These are phyloP conservation scores for Drosophila atripex DNA, from an alignment of 2,888 invertebrate species.

Conservation along the genomic window DNA sequence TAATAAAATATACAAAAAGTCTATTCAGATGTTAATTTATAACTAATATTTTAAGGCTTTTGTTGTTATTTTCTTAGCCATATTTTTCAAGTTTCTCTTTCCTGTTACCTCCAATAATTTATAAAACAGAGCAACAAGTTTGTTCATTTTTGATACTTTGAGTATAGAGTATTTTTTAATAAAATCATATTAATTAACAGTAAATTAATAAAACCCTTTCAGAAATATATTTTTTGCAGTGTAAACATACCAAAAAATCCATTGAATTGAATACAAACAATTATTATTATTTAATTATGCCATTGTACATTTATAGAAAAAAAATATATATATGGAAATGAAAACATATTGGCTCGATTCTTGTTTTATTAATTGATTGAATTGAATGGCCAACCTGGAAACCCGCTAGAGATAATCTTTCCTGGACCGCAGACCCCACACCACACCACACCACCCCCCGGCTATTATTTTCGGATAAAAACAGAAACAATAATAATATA, in stretches of 20 bases:
- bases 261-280: neutral
- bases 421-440: neutral
- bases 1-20: neutral
- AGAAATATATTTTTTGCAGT: neutral
- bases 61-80: neutral
- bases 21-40: constrained; percentile 1
- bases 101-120: neutral
- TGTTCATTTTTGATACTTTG: too few species aligned
- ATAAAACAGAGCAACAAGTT: neutral
- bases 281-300: neutral
- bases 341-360: neutral
- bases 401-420: constrained; percentile 8
- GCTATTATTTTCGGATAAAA: constrained; percentile 12
- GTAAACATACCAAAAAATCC: neutral
- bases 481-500: constrained; percentile 55
- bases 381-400: constrained; percentile 1
- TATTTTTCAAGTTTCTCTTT: neutral
- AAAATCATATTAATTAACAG: too few species aligned
- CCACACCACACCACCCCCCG: neutral
- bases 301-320: neutral
- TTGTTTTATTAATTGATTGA: neutral
- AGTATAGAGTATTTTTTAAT: too few species aligned
- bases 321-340: neutral
- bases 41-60: neutral
- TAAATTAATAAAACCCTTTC: too few species aligned